Percentiles rank a stretch among this genome's conserved stretches.
Evolutionary conservation across 2,113 vertebrate species (phyloP).

Genomic region (Menura novaehollandiae): DNA sequence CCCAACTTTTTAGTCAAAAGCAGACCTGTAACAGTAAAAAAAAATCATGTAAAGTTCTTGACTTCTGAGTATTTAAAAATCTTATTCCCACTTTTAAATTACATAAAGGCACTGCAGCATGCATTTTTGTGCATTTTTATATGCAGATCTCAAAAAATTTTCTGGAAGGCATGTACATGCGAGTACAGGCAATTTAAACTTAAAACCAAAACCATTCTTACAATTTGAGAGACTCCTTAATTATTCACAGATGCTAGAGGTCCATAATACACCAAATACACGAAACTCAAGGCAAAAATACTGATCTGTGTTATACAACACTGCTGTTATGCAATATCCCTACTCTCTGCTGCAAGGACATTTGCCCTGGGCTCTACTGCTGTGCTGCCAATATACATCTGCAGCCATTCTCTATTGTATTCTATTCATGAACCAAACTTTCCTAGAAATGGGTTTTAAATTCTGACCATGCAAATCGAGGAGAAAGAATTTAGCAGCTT

Average conservation of each 20-base stretch:
- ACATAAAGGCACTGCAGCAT: not conserved
- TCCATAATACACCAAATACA: not conserved
- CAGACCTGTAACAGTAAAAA: not conserved
- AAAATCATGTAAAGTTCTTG: not conserved
- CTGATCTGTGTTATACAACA: not conserved
- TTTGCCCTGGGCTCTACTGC: not conserved
- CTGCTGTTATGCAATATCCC: not conserved
- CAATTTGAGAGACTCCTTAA: not conserved
- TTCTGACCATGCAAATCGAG: not conserved
- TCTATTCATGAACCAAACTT: not conserved
- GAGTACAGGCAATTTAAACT: not conserved
- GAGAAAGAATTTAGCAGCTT: not conserved
- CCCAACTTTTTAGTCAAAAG: not conserved
- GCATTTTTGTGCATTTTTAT: not conserved
- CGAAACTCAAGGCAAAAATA: not conserved
- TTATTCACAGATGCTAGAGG: not conserved
- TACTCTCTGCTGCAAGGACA: not conserved
- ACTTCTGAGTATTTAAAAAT: not conserved
- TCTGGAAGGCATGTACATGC: not conserved
- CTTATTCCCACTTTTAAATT: not conserved
- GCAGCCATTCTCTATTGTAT: not conserved
- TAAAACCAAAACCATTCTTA: not conserved
- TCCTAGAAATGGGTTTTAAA: not conserved
- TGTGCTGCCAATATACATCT: not conserved
- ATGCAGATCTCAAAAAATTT: not conserved